Base-by-base conservation (phyloP, 2,113 vertebrate species). In the Cryptotis parvus region DNA sequence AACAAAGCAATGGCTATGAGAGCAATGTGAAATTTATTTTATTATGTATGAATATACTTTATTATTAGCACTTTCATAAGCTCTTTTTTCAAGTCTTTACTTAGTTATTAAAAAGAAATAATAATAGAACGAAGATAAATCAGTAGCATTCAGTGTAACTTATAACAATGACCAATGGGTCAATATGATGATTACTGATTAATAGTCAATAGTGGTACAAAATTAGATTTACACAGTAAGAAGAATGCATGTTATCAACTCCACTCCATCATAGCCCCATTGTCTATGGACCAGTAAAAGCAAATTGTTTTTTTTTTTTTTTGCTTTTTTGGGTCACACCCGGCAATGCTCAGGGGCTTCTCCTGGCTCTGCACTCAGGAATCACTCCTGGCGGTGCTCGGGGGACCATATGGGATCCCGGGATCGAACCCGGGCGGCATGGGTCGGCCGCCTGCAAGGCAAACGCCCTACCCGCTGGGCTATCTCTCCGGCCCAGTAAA, bases 1-100 rank as follows among this genome's bases (percentile, higher is more conserved):
- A 89, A 82, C 5, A 89, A n/a, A n/a, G 8, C 76, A 31, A 24
- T 84, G 68, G 68, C 79, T 80, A n/a, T 83, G 33, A 92, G 16
- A 94, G 3, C n/a, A 15, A 22, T 31, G 1, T 85, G 35, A 41
- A 68, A 49, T 77, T 84, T n/a, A 86, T 31, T 70, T 12, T 76
- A 2, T 41, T 73, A 6, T n/a, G 6, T 27, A 84, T 37, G 52
- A 93, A 89, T 4, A 52, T 83, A 52, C 24, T 76, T 52, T 72
- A 75, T 77, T 69, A 37, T n/a, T 80, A 6, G 0, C 24, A 3
- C 3, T 70, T 81, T 83, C 29, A 61, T 83, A 92, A 72, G 3
- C 1, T 81, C n/a, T n/a, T n/a, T 15, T 91, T 63, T 91, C 43
- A 1, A 2, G n/a, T 15, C 0, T 88, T 65, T 68, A 76, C n/a